Evolutionary conservation across 1,140 invertebrate genomes (phyloP), one percentile per base, ranked within the genome.

Genomic region (Drosophila lacertosa): DNA sequence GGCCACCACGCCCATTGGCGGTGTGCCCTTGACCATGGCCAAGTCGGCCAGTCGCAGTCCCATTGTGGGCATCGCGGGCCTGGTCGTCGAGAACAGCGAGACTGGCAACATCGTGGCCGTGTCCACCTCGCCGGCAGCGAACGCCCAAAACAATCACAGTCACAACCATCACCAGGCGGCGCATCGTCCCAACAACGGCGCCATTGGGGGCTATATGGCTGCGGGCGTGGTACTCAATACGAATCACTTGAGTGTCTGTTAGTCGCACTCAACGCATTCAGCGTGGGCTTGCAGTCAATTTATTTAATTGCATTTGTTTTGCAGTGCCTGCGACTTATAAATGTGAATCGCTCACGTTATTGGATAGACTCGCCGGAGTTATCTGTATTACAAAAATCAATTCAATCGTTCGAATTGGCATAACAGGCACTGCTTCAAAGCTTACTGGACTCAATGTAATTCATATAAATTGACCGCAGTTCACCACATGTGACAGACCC

Each of bases 211-310:
- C 10, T 90, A 90, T 11, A 90, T 91, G 88, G 82, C 90, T 3
- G 84, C 90, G 4, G 90, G 90, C 2, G 88, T 91, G 20, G 90
- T 91, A 11, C 84, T 91, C 22, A 91, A 91, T 48, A 84, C 90
- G 22, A 91, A 88, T 66, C 90, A 91, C 73, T 73, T 91, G 76
- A 91, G 81, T 58, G 90, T 91, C 55, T 91, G 90, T 89, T 91
- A 91, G 80, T 76, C 47, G 11, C 18, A 15, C 33, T 45, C 20
- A n/a, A n/a, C n/a, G 42, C n/a, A 45, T 18, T 45, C 42, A 45
- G 6, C 3, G 16, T 9, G 24, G 4, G 7, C 18, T 20, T 42
- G 2, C 11, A 48, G 32, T 32, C 26, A 32, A 32, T 29, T 9
- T 2, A 33, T 50, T 50, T 32, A 10, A 51, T 37, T 22, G 48